Evolutionary conservation across 1,140 invertebrate genomes (phyloP), one percentile per base, ranked within the genome.

Genomic region (Cherax quadricarinatus): DNA sequence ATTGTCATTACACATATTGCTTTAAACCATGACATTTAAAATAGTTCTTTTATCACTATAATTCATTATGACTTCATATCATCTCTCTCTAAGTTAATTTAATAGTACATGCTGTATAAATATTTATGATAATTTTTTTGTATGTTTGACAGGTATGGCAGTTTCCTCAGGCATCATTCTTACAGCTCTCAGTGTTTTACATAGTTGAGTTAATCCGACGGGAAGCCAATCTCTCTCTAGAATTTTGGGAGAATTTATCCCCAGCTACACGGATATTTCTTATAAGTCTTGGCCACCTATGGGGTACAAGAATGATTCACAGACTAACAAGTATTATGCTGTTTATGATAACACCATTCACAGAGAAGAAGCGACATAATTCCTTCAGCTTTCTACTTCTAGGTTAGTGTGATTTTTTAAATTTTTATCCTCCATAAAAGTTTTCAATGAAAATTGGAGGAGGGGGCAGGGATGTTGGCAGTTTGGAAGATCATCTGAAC

Each of bases 101-200:
- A 57, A 57, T 5, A 10, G 14, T 57, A 57, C 53, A 4, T 57
- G 14, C 53, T 57, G 53, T 57, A 57, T 10, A 57, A 10, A 57
- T 57, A 57, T 66, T 66, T 14, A 66, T 66, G 14, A 21, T 66
- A 21, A 21, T 18, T 66, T 66, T 66, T 66, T 18, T 66, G 14
- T 66, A 14, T 21, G 2, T 66, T 21, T 57, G 14, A 83, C 81
- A 92, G 91, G 85, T 92, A 80, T 92, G 91, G 91, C 91, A 92
- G 80, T 92, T 92, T 57, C 86, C 91, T 48, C 86, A 92, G 21
- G 86, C 79, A 51, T 88, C 80, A 21, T 85, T 84, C 51, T 18
- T 92, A 9, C 91, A 92, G 73, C 91, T 92, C n/a, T 92, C 91
- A 0, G 9, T 88, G 10, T 92, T 83, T 24, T 92, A 84, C 80